Conservation (phyloP, 2,888 invertebrate species). For the Athalia circularis region DNA sequence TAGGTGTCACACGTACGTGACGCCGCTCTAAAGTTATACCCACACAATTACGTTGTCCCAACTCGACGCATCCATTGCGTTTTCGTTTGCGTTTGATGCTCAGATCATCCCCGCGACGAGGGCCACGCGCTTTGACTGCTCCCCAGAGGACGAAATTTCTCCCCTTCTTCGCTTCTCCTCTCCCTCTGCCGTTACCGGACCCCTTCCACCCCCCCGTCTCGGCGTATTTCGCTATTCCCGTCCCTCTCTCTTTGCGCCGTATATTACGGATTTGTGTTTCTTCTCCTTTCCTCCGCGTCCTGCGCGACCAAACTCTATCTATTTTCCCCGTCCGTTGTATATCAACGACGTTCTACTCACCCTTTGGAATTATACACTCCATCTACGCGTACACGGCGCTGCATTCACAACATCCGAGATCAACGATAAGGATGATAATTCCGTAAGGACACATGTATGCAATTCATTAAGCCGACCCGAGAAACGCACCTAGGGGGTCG, state of each 20-base stretch:
- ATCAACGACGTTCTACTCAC: too few species aligned
- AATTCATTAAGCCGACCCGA: constrained; percentile 33
- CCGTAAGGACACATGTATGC: constrained; percentile 40
- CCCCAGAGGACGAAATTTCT: constrained; percentile 72
- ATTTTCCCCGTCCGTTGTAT: background rate
- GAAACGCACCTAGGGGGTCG: background rate
- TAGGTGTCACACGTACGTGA: too few species aligned
- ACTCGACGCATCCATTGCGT: constrained; percentile 30
- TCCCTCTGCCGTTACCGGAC: constrained; percentile 17
- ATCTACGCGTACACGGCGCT: background rate
- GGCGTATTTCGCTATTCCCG: constrained; percentile 41
- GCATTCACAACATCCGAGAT: constrained; percentile 29
- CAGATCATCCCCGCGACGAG: constrained; percentile 67
- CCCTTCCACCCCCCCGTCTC: background rate
- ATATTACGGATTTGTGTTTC: background rate
- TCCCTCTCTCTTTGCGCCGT: constrained; percentile 19
- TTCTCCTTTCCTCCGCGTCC: constrained; percentile 19
- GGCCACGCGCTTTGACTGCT: constrained; percentile 73
- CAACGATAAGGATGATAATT: constrained; percentile 42
- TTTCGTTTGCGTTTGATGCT: constrained; percentile 66
- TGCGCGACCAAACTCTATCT: constrained; percentile 15
- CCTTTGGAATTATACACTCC: constrained; percentile 42
- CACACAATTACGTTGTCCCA: constrained; percentile 6
- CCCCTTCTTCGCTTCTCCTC: constrained; percentile 55
- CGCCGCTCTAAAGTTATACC: background rate